A percentile compares a stretch with the other conserved stretches of the same genome.
Conservation (phyloP, 2,113 vertebrate species). For the Mixornis gularis region DNA sequence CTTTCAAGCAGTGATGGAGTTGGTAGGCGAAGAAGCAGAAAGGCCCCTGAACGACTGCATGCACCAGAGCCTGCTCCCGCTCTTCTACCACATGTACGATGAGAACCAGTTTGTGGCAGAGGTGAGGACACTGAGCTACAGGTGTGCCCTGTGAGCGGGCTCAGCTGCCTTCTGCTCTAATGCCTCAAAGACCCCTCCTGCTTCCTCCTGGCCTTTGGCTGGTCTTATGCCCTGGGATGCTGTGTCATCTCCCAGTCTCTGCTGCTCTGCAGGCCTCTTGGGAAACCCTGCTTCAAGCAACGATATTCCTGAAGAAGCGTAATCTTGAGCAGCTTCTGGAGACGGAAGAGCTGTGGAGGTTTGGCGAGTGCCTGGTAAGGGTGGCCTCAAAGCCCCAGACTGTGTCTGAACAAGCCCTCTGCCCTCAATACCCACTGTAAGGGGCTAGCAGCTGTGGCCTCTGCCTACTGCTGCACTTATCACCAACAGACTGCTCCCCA, state of each 20-base stretch:
- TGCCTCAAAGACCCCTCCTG: not conserved
- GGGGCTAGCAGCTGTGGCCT: not conserved
- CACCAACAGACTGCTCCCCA: no score
- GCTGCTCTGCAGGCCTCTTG: not conserved
- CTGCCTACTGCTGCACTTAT: not conserved
- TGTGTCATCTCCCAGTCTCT: not conserved
- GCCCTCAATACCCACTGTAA: not conserved
- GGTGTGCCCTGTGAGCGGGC: rapidly evolving
- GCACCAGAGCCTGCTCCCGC: not conserved
- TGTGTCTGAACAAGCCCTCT: not conserved
- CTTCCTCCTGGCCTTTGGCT: not conserved
- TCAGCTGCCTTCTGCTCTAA: not conserved
- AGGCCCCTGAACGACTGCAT: rapidly evolving
- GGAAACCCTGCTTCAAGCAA: not conserved
- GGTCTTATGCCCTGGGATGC: not conserved
- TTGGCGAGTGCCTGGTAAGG: not conserved
- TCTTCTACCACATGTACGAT: not conserved
- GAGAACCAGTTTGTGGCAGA: not conserved
- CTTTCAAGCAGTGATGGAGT: not conserved
- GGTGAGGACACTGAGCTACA: not conserved
- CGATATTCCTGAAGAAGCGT: not conserved
- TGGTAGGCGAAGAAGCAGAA: not conserved
- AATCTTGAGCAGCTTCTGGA: not conserved
- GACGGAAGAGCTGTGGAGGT: not conserved
- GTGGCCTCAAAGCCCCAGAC: not conserved